These are phyloP conservation scores for Procambarus clarkii DNA, from an alignment of 1,140 invertebrate genomes.

Conservation along the genomic window DNA sequence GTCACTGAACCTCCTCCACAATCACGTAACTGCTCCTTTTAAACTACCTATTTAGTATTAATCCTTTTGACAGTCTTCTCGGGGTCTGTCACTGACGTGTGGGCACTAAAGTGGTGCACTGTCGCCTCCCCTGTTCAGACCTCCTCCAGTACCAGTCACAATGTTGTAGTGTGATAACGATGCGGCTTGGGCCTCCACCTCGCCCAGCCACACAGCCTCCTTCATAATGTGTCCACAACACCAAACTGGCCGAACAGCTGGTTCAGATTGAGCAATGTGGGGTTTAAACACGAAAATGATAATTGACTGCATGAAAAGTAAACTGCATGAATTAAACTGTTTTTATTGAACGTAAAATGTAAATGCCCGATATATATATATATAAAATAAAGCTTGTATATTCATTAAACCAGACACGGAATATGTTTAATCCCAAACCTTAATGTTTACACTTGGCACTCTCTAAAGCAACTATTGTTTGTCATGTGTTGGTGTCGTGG, in stretches of 20 bases:
- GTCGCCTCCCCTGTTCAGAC: too few species aligned
- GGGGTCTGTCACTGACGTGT: too few species aligned
- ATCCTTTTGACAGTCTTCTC: too few species aligned
- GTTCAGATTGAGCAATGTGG: conserved; percentile 1
- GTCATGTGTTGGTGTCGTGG: not conserved
- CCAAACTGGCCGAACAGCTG: not conserved
- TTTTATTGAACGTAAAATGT: not conserved
- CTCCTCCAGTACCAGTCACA: too few species aligned
- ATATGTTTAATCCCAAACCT: not conserved
- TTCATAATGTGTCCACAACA: too few species aligned
- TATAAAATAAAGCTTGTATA: not conserved
- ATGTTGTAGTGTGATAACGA: too few species aligned
- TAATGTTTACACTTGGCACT: not conserved
- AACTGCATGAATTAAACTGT: conserved; percentile 24
- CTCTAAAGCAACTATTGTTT: not conserved
- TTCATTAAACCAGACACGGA: not conserved
- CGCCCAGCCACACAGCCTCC: too few species aligned
- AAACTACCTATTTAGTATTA: too few species aligned
- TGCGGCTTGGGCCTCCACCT: too few species aligned
- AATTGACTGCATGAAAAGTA: conserved; percentile 10
- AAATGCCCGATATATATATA: not conserved
- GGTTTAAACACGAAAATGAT: not conserved
- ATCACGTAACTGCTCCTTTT: too few species aligned
- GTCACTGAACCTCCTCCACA: too few species aligned
- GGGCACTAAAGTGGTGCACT: too few species aligned